Base-by-base conservation (phyloP, 2,888 invertebrate genomes). In the Drosophila siamana region DNA sequence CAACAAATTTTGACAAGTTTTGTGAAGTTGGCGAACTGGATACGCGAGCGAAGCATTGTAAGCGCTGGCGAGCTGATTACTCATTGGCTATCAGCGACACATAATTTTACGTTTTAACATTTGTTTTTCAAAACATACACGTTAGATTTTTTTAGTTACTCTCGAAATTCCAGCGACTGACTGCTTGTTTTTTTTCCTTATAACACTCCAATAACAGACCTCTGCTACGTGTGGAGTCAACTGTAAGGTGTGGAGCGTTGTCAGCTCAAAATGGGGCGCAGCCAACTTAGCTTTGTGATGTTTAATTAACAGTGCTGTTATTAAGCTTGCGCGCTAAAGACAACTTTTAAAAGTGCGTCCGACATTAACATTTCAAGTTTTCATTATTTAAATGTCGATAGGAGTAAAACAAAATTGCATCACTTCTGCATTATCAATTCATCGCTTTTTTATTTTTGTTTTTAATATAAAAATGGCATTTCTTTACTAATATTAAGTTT, bases 391-490 rank as follows among this genome's bases (percentile, higher is more conserved):
- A 26, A 19, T 4, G 30, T 13, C 3, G 8, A 8, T 19, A 38
- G n/a, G n/a, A n/a, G 36, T 9, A 51, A 54, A 43, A 54, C 13
- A 15, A 38, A 2, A 7, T 38, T 15, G 13, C 36, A 54, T 13
- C 4, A 13, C 1, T 22, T 33, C 30, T 33, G 15, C 26, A 63
- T 77, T 44, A 64, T 77, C 78, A 75, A 77, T 75, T 75, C 78
- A 75, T 75, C 78, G 75, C 78, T 70, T 72, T 38, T 38, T 33
- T 33, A n/a, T 38, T 38, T 75, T 64, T 67, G 73, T 59, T 88
- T 88, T 85, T 86, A 85, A 88, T 89, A 89, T 89, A 90, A 90
- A 90, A 89, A 89, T 89, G 89, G 89, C 89, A 89, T 89, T 89
- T 86, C 89, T 81, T 86, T 84, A 87, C 89, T 90, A 89, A 90